A percentile compares a stretch with the other conserved stretches of the same genome.
Conservation (phyloP, 2,888 invertebrate genomes). For the Acleris sparsana region DNA sequence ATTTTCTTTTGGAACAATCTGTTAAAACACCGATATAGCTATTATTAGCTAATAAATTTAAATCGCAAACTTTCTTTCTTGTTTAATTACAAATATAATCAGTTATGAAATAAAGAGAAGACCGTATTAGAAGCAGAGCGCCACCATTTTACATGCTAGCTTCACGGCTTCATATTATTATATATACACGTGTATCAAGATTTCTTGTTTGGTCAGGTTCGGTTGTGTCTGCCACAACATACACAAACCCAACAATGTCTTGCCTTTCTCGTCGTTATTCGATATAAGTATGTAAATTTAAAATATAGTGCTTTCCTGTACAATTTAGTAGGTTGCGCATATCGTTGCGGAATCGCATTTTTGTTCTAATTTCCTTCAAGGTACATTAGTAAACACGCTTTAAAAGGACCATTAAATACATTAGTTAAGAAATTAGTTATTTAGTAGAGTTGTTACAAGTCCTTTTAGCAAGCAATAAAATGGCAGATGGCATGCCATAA, state of each 20-base stretch:
- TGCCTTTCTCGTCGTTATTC: not conserved
- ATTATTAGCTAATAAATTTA: too few relatives aligned
- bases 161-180: too few relatives aligned
- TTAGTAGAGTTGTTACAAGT: conserved; percentile 15
- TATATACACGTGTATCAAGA: too few relatives aligned
- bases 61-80: too few relatives aligned
- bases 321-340: not conserved
- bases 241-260: not conserved
- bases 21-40: too few relatives aligned
- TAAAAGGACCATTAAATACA: conserved; percentile 13
- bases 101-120: too few relatives aligned
- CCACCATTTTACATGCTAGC: too few relatives aligned
- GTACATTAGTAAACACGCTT: conserved; percentile 21
- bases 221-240: too few relatives aligned
- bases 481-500: conserved; percentile 32
- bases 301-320: not conserved
- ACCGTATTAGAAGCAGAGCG: too few relatives aligned
- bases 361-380: conserved; percentile 9
- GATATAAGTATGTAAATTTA: not conserved
- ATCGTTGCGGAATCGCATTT: conserved; percentile 18
- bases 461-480: conserved; percentile 29
- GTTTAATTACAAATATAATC: too few relatives aligned
- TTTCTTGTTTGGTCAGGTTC: too few relatives aligned
- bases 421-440: conserved; percentile 14
- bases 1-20: not conserved